Conservation (phyloP, 2,797 vertebrate genomes). For the Cephalopachus bancanus region DNA sequence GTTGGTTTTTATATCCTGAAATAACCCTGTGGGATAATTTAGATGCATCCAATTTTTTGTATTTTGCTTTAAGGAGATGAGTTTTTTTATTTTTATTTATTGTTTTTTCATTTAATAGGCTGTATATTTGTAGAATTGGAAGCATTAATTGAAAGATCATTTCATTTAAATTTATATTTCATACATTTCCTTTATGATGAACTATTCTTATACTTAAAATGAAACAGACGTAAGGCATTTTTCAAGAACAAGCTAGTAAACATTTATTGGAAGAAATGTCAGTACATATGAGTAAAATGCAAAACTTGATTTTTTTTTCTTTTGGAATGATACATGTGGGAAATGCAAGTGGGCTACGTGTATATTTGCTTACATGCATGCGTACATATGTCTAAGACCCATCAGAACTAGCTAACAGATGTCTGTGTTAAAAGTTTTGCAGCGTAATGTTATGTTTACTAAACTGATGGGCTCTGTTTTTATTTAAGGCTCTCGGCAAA, state of each 20-base stretch:
- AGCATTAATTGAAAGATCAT: not conserved
- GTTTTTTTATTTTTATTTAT: not conserved
- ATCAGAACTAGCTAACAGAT: not conserved
- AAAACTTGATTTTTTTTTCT: not conserved
- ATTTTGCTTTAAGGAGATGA: constrained; percentile 51
- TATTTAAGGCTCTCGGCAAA: constrained; percentile 48
- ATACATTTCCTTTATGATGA: not conserved
- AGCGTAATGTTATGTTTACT: constrained; percentile 47
- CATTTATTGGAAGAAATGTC: constrained; percentile 11
- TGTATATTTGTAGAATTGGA: constrained; percentile 54
- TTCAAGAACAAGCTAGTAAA: constrained; percentile 22
- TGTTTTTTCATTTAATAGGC: not conserved
- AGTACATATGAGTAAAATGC: not conserved
- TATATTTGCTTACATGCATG: not conserved
- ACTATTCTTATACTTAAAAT: constrained; percentile 18
- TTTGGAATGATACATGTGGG: not conserved
- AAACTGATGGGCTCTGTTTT: constrained; percentile 55
- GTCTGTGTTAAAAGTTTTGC: not conserved
- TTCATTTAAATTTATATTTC: not conserved
- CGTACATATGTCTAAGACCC: not conserved
- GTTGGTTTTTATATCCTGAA: not conserved
- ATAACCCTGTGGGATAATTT: not conserved
- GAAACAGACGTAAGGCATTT: constrained; percentile 2
- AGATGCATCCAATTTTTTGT: not conserved
- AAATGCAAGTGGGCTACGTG: not conserved